phyloP scores from a whole-genome alignment of 2,113 vertebrate genomes.

The Cephalopholis sonnerati region DNA sequence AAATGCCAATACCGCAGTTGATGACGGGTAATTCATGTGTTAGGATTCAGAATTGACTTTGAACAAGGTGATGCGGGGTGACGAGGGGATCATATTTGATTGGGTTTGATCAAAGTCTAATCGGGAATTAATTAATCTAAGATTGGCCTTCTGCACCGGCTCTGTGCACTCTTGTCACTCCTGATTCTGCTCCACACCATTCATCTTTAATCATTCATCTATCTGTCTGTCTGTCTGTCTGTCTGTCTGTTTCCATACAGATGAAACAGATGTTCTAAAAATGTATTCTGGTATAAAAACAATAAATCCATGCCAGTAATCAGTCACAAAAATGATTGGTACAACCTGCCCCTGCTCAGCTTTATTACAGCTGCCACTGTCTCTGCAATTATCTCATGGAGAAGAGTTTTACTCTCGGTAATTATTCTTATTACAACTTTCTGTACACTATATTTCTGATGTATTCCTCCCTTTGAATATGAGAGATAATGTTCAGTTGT shows the following conservation, averaged over 20 bases:
- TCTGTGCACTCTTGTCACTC: conserved; percentile 26
- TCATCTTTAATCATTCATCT: background rate
- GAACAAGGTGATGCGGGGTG: conserved; percentile 36
- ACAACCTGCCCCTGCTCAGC: background rate
- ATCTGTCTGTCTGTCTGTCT: background rate
- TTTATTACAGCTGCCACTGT: conserved; percentile 16
- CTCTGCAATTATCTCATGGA: conserved; percentile 11
- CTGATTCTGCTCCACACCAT: conserved; percentile 16
- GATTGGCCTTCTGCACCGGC: conserved; percentile 41
- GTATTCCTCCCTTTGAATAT: conserved; percentile 3
- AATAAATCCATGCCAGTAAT: conserved; percentile 5
- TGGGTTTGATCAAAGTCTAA: conserved; percentile 64
- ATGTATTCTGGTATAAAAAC: background rate
- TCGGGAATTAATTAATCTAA: conserved; percentile 58
- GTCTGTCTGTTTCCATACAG: background rate
- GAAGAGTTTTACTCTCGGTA: conserved; percentile 5
- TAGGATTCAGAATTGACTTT: conserved; percentile 46
- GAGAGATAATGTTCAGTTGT: background rate
- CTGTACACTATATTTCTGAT: conserved; percentile 2
- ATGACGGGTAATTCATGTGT: conserved; percentile 45
- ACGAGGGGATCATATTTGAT: conserved; percentile 57
- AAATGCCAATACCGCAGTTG: conserved; percentile 41
- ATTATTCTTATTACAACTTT: conserved; percentile 17
- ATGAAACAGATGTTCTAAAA: conserved; percentile 24
- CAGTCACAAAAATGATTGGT: conserved; percentile 16